Base-by-base conservation (phyloP, 2,888 invertebrate genomes). In the Theodoxus fluviatilis region DNA sequence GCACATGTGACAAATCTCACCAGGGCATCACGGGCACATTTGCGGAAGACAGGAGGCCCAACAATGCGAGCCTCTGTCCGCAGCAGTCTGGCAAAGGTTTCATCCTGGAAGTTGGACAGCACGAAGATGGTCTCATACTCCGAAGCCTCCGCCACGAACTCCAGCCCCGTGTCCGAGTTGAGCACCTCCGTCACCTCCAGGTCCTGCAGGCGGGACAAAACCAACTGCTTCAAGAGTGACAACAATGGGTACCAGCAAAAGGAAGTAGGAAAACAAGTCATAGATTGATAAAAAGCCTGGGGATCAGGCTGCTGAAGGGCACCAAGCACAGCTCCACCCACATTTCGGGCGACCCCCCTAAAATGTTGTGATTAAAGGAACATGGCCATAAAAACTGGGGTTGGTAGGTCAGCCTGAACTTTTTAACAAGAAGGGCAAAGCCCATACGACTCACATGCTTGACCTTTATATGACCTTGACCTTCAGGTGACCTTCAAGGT, bases 51-150 rank as follows among this genome's bases (percentile, higher is more conserved):
- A 12, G 87, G 83, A 1, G 88, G 87, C 3, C 87, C 88, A 47
- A 87, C 78, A 71, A 88, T 86, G 67, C 84, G 78, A 3, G 82
- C 82, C 28, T 84, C 84, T 2, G 81, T 80, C 55, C 82, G 78
- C 47, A 79, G 91, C 74, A 94, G 90, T 75, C 89, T 90, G 81
- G 92, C 91, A 87, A 91, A 94, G 74, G 91, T 89, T 73, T 91
- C 90, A 67, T 92, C 92, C 75, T 92, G 92, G 86, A 94, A 94
- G 76, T 91, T 91, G 67, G 92, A 90, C 75, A 94, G 88, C 82
- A 94, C 91, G 88, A 93, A 94, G 80, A 92, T 90, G 65, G 92
- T 92, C 80, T 91, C 90, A 69, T 72, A 79, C 63, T 83, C 82
- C 12, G 79, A 74, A 0, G 81, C 79, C 59, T 81, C 78, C 18